Conservation (phyloP, 2,888 invertebrate species). For the Abrostola tripartita region DNA sequence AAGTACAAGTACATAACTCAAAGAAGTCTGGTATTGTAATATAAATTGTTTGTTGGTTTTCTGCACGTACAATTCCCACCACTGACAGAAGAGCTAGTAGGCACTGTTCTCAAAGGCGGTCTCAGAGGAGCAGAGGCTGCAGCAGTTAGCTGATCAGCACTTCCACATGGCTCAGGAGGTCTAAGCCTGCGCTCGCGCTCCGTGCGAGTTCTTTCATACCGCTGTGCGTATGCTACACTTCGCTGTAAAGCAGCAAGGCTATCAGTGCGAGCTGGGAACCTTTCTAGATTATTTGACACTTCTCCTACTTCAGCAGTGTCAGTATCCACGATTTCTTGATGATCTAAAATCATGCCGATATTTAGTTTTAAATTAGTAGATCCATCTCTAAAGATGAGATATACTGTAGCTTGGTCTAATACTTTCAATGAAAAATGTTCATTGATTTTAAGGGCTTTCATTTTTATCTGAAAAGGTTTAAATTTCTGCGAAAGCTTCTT, state of each 20-base stretch:
- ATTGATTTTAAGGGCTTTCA: slow-evolving; percentile 84
- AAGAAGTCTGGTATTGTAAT: slow-evolving; percentile 71
- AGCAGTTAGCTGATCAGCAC: slow-evolving; percentile 68
- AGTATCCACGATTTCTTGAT: slow-evolving; percentile 84
- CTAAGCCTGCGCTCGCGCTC: slow-evolving; percentile 71
- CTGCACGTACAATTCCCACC: slow-evolving; percentile 55
- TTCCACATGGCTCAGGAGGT: slow-evolving; percentile 59
- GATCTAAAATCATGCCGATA: slow-evolving; percentile 85
- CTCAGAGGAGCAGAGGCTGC: slow-evolving; percentile 68
- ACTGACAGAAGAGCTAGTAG: slow-evolving; percentile 36
- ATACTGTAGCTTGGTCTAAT: slow-evolving; percentile 79
- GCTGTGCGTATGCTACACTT: slow-evolving; percentile 72
- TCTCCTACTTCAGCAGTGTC: slow-evolving; percentile 74
- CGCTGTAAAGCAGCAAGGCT: slow-evolving; percentile 76
- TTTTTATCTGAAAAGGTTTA: slow-evolving; percentile 83
- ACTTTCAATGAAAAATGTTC: slow-evolving; percentile 80
- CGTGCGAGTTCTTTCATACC: slow-evolving; percentile 64
- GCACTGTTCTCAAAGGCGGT: slow-evolving; percentile 59
- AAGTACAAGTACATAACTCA: slow-evolving; percentile 52
- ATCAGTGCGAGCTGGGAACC: slow-evolving; percentile 72
- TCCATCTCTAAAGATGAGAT: slow-evolving; percentile 79
- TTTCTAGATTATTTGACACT: slow-evolving; percentile 67
- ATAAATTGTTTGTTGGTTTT: slow-evolving; percentile 67
- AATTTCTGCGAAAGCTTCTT: slow-evolving; percentile 77
- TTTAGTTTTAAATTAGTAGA: slow-evolving; percentile 78